phyloP scores from a whole-genome alignment of 2,888 invertebrate genomes.

The Drosophila bunnanda region DNA sequence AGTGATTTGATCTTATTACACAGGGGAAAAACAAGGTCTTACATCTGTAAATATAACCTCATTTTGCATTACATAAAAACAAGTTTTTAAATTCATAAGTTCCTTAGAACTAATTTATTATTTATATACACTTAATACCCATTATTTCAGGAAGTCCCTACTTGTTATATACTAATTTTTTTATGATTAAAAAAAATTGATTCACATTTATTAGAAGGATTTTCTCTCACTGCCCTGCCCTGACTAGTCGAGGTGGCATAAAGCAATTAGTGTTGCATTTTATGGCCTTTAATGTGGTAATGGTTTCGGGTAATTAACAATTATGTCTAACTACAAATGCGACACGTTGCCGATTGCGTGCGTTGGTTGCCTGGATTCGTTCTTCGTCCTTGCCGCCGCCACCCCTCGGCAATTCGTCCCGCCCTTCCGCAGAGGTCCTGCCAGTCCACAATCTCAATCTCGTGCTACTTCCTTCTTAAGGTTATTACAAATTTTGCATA shows the following conservation, averaged over 20 bases:
- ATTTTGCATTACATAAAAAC: too few relatives aligned
- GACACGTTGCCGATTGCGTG: constrained; percentile 80
- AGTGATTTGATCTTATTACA: too few relatives aligned
- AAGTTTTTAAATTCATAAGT: too few relatives aligned
- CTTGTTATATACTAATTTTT: too few relatives aligned
- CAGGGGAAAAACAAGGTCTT: too few relatives aligned
- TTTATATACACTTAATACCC: too few relatives aligned
- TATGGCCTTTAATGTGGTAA: constrained; percentile 81
- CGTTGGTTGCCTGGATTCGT: constrained; percentile 38
- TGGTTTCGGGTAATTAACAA: constrained; percentile 80
- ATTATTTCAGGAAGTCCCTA: too few relatives aligned
- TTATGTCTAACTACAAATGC: constrained; percentile 82
- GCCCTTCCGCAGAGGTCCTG: background rate
- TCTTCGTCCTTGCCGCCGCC: constrained; percentile 13
- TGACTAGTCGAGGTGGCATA: constrained; percentile 56
- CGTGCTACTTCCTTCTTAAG: constrained; percentile 38
- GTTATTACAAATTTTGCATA: constrained; percentile 79
- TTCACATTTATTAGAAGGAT: background rate
- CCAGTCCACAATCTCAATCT: constrained; percentile 24
- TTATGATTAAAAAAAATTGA: too few relatives aligned
- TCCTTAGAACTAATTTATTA: too few relatives aligned
- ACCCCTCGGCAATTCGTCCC: background rate
- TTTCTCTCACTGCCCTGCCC: constrained; percentile 16
- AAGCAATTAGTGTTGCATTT: constrained; percentile 81
- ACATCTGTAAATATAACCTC: too few relatives aligned